Conservation (phyloP, 2,888 invertebrate species). For the Sympetrum striolatum region DNA sequence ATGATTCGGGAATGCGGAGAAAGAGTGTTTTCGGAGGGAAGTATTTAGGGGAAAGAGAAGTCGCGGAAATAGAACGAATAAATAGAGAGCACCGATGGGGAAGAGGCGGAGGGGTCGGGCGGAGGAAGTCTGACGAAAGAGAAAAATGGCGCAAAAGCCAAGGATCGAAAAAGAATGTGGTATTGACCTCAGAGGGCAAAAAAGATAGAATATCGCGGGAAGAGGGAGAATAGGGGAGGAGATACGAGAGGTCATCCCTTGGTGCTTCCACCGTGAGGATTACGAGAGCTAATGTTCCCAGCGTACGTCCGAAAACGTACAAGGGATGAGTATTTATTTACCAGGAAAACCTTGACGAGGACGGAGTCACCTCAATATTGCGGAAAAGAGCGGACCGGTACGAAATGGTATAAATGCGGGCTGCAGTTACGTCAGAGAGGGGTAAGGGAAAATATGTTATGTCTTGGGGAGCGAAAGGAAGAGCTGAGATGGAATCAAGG, state of each 20-base stretch:
- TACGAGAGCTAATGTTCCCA: too few species aligned
- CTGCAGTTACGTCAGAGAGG: too few species aligned
- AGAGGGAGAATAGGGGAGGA: neutral
- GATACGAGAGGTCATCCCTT: neutral
- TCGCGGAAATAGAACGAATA: neutral
- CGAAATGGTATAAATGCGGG: too few species aligned
- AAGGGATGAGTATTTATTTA: too few species aligned
- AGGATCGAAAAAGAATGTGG: neutral
- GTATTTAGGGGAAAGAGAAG: neutral
- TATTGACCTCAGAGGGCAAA: neutral
- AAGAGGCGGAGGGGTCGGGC: neutral
- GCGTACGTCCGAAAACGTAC: too few species aligned
- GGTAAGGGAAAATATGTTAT: too few species aligned
- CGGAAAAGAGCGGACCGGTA: too few species aligned
- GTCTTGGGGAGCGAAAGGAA: too few species aligned
- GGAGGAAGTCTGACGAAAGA: neutral
- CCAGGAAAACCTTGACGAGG: too few species aligned
- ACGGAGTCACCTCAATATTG: too few species aligned
- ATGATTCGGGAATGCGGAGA: neutral
- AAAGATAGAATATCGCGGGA: neutral
- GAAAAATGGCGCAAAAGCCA: neutral
- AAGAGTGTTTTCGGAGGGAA: neutral
- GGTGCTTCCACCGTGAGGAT: too few species aligned
- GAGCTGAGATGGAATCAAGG: too few species aligned
- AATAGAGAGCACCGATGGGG: neutral